Evolutionary conservation across 1,140 invertebrate species (phyloP).

Genomic region (Callitettix versicolor): DNA sequence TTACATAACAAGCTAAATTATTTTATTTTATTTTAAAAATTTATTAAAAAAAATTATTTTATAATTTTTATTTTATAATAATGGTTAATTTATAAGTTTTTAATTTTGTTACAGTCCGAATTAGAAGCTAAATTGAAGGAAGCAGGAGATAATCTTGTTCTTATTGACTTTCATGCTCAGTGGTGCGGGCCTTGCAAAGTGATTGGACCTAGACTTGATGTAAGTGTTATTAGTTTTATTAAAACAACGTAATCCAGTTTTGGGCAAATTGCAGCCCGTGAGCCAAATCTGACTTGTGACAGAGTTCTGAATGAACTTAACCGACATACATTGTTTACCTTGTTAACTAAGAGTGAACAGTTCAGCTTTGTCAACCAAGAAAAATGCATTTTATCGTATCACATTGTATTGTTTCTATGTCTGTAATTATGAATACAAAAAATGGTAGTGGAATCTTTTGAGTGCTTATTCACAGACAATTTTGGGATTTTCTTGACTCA

Average conservation of each 20-base stretch:
- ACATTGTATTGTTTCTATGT: not conserved
- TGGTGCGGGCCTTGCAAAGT: slow-evolving; percentile 91
- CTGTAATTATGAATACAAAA: not conserved
- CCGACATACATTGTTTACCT: not conserved
- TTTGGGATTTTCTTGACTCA: too few species aligned
- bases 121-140: slow-evolving; percentile 57
- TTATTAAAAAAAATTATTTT: too few species aligned
- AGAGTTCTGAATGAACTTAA: not conserved
- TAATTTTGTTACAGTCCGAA: slow-evolving; percentile 48
- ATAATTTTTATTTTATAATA: too few species aligned
- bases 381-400: too few species aligned
- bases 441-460: too few species aligned
- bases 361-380: not conserved
- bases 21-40: too few species aligned
- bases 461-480: too few species aligned
- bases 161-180: slow-evolving; percentile 78
- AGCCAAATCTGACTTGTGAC: not conserved
- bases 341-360: not conserved
- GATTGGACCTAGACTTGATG: slow-evolving; percentile 73
- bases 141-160: slow-evolving; percentile 72
- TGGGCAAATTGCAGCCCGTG: not conserved
- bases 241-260: not conserved
- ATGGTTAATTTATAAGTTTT: too few species aligned
- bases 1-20: too few species aligned
- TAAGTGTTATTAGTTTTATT: slow-evolving; percentile 13